A percentile compares a stretch with the other conserved stretches of the same genome.
phyloP scores from a whole-genome alignment of 2,113 vertebrate genomes.

The Dasyprocta punctata region DNA sequence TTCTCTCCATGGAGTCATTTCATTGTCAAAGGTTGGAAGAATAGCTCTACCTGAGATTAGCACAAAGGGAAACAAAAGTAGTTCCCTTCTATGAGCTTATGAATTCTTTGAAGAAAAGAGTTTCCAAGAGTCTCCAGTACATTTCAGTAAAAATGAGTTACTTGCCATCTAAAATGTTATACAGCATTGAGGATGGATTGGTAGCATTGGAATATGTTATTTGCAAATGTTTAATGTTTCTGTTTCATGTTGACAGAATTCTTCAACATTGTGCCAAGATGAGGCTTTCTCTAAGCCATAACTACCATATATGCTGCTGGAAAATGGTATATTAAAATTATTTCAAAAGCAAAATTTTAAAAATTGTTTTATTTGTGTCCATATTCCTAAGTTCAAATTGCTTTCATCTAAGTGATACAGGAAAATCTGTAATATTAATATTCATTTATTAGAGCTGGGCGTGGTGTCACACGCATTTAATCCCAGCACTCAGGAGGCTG shows the following conservation, averaged over 20 bases:
- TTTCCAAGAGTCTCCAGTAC: neutral
- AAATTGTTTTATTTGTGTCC: neutral
- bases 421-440: slow-evolving; percentile 43
- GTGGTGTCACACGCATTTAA: too few species aligned
- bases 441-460: neutral
- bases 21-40: slow-evolving; percentile 19
- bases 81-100: neutral
- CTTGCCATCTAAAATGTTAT: neutral
- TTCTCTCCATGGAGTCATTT: slow-evolving; percentile 46
- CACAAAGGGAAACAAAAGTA: neutral
- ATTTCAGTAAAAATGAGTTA: neutral
- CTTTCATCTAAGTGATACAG: slow-evolving; percentile 34
- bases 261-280: slow-evolving; percentile 85
- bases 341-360: slow-evolving; percentile 47
- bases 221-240: slow-evolving; percentile 42
- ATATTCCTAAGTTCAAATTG: neutral
- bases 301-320: slow-evolving; percentile 86
- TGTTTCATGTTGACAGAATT: slow-evolving; percentile 81
- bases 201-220: neutral
- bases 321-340: slow-evolving; percentile 83
- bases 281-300: slow-evolving; percentile 85
- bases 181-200: neutral
- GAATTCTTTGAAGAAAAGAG: neutral
- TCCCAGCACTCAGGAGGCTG: too few species aligned
- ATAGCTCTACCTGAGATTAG: slow-evolving; percentile 11